phyloP scores from a whole-genome alignment of 2,888 invertebrate genomes.

The Helleia helle region DNA sequence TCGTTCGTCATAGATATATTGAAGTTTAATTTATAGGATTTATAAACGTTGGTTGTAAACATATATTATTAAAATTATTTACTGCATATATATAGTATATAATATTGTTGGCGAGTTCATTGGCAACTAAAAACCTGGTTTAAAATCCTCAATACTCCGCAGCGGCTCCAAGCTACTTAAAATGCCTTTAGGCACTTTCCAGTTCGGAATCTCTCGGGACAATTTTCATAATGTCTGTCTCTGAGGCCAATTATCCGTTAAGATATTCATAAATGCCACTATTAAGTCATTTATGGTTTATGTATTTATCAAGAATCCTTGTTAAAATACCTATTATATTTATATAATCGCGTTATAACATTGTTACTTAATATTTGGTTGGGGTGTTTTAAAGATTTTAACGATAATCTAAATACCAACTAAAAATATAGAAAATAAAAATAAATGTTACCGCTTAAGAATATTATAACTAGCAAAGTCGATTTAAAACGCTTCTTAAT shows the following conservation, averaged over 20 bases:
- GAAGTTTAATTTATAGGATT: not conserved
- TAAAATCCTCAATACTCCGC: slow-evolving; percentile 40
- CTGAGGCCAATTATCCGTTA: slow-evolving; percentile 30
- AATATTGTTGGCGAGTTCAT: slow-evolving; percentile 25
- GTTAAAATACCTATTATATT: no score
- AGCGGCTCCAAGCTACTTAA: slow-evolving; percentile 28
- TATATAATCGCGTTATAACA: no score
- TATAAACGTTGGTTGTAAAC: not conserved
- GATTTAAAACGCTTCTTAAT: no score
- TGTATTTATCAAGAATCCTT: no score
- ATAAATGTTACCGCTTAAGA: no score
- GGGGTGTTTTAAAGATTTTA: no score
- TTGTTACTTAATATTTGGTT: no score
- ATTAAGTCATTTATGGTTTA: no score
- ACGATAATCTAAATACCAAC: no score
- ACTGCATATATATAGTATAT: not conserved
- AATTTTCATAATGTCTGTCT: slow-evolving; percentile 23
- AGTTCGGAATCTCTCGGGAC: slow-evolving; percentile 30
- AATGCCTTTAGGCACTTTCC: slow-evolving; percentile 20
- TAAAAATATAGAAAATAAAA: no score
- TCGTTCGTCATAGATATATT: not conserved
- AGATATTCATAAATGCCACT: slow-evolving; percentile 16
- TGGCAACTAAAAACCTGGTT: slow-evolving; percentile 46
- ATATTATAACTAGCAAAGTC: no score
- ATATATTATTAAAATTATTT: not conserved